phyloP scores from a whole-genome alignment of 2,113 vertebrate species.

The Orientallactaga bullata region DNA sequence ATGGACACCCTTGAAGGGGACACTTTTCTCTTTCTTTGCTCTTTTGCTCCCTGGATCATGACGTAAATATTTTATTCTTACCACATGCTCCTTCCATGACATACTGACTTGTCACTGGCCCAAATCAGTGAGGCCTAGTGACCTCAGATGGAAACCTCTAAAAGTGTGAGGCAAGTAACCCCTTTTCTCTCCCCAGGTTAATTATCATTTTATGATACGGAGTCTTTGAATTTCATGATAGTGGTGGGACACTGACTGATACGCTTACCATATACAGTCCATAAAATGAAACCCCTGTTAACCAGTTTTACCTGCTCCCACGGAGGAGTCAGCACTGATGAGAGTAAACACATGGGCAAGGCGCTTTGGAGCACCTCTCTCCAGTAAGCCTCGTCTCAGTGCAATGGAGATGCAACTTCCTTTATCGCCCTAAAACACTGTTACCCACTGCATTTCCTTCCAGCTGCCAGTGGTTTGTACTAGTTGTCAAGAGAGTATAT shows the following conservation, averaged over 20 bases:
- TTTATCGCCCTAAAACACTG: background rate
- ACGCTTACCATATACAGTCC: background rate
- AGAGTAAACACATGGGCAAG: background rate
- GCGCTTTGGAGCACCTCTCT: background rate
- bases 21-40: background rate
- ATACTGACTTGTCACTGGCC: background rate
- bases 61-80: background rate
- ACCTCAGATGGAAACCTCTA: background rate
- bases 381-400: background rate
- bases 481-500: background rate
- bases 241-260: background rate
- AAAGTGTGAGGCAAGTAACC: background rate
- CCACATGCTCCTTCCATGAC: too few species aligned
- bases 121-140: background rate
- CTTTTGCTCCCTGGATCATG: background rate
- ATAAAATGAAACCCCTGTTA: background rate
- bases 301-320: background rate
- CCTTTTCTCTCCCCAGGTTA: background rate
- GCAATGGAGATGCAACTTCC: background rate
- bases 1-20: background rate
- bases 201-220: background rate
- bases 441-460: background rate
- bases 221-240: background rate
- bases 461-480: background rate
- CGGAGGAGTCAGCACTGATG: background rate